A percentile compares a stretch with the other conserved stretches of the same genome.
phyloP scores from a whole-genome alignment of 2,888 invertebrate species.

The Epistrophella euchroma region DNA sequence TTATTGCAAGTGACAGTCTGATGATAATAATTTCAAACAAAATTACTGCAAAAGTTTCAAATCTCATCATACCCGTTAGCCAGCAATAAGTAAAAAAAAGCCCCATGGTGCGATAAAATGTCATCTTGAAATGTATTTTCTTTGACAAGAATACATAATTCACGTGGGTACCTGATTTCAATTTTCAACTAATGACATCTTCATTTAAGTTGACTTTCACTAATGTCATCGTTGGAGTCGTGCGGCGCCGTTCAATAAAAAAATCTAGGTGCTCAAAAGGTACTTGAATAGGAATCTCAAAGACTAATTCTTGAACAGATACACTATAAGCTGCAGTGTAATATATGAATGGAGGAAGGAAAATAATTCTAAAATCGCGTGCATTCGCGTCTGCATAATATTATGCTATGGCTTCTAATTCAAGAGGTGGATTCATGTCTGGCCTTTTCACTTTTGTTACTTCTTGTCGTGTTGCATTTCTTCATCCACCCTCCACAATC shows the following conservation, averaged over 20 bases:
- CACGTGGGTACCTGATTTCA: constrained; percentile 17
- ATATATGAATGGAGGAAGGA: background rate
- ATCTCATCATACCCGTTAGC: background rate
- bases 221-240: background rate
- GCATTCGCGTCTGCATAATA: constrained; percentile 50
- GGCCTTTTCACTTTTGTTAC: constrained; percentile 57
- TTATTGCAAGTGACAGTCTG: background rate
- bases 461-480: constrained; percentile 3
- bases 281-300: constrained; percentile 8
- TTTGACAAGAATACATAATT: constrained; percentile 34
- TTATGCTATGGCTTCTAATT: constrained; percentile 42
- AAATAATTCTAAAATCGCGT: constrained; percentile 54
- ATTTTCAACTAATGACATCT: constrained; percentile 63
- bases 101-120: background rate
- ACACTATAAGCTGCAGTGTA: background rate
- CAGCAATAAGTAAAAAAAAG: background rate
- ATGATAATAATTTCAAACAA: background rate
- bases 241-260: background rate
- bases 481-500: background rate
- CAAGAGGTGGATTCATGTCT: constrained; percentile 35
- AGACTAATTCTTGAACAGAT: constrained; percentile 40
- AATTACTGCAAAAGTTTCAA: background rate
- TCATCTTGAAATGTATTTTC: constrained; percentile 1
- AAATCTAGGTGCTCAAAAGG: background rate
- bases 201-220: constrained; percentile 61